These are phyloP conservation scores for Corvus cornix DNA, from an alignment of 2,113 vertebrate species.

Conservation along the genomic window DNA sequence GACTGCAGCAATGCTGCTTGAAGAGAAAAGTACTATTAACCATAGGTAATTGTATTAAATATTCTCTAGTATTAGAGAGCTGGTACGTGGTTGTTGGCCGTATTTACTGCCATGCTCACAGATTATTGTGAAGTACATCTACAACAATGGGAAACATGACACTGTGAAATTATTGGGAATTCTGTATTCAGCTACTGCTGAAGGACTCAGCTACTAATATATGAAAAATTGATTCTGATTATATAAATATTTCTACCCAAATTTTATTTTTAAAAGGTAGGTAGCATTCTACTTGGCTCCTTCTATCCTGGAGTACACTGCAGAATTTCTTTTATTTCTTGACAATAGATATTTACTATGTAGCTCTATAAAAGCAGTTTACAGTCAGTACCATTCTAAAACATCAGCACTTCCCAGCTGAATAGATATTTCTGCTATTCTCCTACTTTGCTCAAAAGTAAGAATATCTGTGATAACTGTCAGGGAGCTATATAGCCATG, in stretches of 20 bases:
- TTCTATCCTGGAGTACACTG: neutral
- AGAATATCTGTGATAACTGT: neutral
- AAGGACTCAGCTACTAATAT: neutral
- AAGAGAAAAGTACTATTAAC: neutral
- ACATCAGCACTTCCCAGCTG: neutral
- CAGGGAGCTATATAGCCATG: neutral
- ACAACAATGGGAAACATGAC: neutral
- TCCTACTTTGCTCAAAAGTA: neutral
- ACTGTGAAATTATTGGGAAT: neutral
- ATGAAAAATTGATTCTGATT: neutral
- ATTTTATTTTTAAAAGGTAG: neutral
- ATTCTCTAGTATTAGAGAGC: neutral
- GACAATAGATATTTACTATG: neutral
- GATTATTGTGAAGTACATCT: neutral
- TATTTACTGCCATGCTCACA: neutral
- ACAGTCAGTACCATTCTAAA: neutral
- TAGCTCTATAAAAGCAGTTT: neutral
- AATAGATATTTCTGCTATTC: neutral
- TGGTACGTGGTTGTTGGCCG: neutral
- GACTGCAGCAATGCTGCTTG: neutral
- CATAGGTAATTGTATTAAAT: neutral
- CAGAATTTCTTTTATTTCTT: neutral
- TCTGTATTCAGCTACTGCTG: neutral
- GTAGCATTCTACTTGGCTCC: neutral
- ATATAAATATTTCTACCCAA: neutral